These are phyloP conservation scores for Clepsis dumicolana DNA, from an alignment of 2,888 invertebrate species.

Conservation along the genomic window DNA sequence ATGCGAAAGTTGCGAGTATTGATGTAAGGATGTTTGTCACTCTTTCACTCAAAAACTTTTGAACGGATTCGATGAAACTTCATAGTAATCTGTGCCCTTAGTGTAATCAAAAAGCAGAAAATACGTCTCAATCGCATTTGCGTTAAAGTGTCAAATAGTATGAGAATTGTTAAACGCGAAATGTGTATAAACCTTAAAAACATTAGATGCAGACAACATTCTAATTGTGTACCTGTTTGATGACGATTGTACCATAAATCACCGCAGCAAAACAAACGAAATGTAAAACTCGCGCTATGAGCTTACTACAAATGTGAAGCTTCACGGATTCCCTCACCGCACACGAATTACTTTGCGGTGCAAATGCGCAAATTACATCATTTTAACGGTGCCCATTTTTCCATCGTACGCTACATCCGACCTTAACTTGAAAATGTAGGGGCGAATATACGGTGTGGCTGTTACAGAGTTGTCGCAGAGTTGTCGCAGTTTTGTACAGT, in stretches of 20 bases:
- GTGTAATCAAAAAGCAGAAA: too few species aligned
- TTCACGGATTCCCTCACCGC: slow-evolving; percentile 61
- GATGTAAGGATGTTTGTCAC: too few species aligned
- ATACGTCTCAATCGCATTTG: too few species aligned
- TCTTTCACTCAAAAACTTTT: too few species aligned
- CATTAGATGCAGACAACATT: too few species aligned
- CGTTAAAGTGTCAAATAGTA: too few species aligned
- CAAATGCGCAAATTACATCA: slow-evolving; percentile 72
- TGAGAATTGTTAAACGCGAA: background rate
- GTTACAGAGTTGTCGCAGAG: slow-evolving; percentile 32
- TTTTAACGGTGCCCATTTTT: slow-evolving; percentile 55
- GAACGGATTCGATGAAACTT: too few species aligned
- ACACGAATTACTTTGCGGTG: slow-evolving; percentile 58
- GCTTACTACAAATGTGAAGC: slow-evolving; percentile 51
- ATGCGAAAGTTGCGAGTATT: too few species aligned
- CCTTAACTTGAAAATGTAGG: slow-evolving; percentile 43
- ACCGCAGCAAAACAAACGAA: background rate
- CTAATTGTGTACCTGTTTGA: background rate
- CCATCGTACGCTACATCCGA: slow-evolving; percentile 46
- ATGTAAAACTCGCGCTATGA: background rate
- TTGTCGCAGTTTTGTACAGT: slow-evolving; percentile 60
- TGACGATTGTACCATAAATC: slow-evolving; percentile 1
- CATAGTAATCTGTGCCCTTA: too few species aligned
- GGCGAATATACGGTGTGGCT: slow-evolving; percentile 26
- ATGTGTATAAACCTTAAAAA: background rate